A percentile compares a stretch with the other conserved stretches of the same genome.
phyloP scores from a whole-genome alignment of 1,140 invertebrate species.

The Bombus difficillimus region DNA sequence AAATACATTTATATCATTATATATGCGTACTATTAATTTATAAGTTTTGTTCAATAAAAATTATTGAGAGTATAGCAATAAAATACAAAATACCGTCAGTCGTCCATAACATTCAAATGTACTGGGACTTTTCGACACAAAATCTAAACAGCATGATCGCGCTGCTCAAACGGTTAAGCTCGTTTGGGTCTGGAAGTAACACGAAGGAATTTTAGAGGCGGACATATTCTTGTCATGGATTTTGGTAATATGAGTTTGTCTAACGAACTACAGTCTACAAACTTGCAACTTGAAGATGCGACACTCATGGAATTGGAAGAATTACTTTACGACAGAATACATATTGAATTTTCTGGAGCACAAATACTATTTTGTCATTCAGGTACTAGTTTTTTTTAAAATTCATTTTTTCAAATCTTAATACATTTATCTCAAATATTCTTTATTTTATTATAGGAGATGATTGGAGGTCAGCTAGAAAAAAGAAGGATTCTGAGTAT shows the following conservation, averaged over 20 bases:
- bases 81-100: too few relatives aligned
- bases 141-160: too few relatives aligned
- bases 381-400: slow-evolving; percentile 30
- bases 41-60: too few relatives aligned
- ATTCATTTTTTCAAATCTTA: background rate
- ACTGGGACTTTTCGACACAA: too few relatives aligned
- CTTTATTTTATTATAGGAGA: slow-evolving; percentile 82
- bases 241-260: slow-evolving; percentile 88
- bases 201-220: slow-evolving; percentile 83
- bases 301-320: slow-evolving; percentile 93
- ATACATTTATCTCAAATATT: background rate
- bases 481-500: slow-evolving; percentile 88
- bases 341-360: slow-evolving; percentile 87
- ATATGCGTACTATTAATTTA: too few relatives aligned
- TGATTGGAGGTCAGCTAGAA: slow-evolving; percentile 89
- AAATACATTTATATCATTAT: too few relatives aligned
- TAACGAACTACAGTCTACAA: slow-evolving; percentile 89
- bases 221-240: slow-evolving; percentile 89
- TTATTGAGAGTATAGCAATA: too few relatives aligned
- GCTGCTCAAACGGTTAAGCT: background rate
- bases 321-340: slow-evolving; percentile 90
- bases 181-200: slow-evolving; percentile 4
- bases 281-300: slow-evolving; percentile 88
- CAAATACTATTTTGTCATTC: slow-evolving; percentile 83
- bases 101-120: too few relatives aligned